Evolutionary conservation across 2,888 invertebrate species (phyloP).

Genomic region (Nematopogon swammerdamellus): DNA sequence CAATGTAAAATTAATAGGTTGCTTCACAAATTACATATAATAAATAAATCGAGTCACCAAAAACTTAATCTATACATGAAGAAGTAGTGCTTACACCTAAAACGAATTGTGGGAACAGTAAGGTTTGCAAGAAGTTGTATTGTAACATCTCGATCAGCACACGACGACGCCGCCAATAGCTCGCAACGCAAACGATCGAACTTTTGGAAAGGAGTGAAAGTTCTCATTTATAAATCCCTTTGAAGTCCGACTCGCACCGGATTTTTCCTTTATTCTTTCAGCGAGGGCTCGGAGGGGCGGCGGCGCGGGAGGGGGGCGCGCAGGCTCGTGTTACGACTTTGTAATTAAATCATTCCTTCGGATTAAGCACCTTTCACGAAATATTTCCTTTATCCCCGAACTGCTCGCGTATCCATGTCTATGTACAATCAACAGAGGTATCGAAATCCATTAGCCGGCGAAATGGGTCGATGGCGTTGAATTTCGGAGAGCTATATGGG

Average conservation of each 20-base stretch:
- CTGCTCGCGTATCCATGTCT: not conserved
- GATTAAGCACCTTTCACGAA: slow-evolving; percentile 19
- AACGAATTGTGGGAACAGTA: no score
- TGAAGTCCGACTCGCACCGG: slow-evolving; percentile 16
- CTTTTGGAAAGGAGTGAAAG: slow-evolving; percentile 19
- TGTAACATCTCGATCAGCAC: no score
- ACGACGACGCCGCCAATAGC: no score
- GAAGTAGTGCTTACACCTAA: no score
- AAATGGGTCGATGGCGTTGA: not conserved
- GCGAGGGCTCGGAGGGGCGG: not conserved
- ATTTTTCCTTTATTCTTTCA: not conserved
- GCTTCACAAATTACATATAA: no score
- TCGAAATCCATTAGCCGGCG: not conserved
- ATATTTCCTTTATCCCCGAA: not conserved
- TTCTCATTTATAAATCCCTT: slow-evolving; percentile 30
- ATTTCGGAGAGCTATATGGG: not conserved
- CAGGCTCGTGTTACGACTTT: slow-evolving; percentile 32
- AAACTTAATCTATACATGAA: no score
- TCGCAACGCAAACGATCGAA: no score
- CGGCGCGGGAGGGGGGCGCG: slow-evolving; percentile 11
- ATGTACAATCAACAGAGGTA: not conserved
- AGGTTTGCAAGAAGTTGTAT: no score
- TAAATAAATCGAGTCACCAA: no score
- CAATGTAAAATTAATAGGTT: no score
- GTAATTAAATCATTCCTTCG: slow-evolving; percentile 42